Conservation (phyloP, 2,113 vertebrate genomes). For the Tachysurus vachellii region DNA sequence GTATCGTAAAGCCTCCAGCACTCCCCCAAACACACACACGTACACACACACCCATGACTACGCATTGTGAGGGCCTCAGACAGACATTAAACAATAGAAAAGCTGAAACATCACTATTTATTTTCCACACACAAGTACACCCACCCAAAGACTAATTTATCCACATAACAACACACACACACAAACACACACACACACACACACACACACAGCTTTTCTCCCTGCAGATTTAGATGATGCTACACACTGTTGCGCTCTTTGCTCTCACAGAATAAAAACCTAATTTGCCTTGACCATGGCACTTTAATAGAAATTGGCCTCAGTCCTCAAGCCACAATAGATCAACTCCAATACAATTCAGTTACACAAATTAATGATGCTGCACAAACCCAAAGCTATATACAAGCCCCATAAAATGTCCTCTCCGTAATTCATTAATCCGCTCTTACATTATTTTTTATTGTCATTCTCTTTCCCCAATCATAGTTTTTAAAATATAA, state of each 20-base stretch:
- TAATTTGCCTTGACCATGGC: conserved; percentile 38
- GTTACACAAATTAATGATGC: conserved; percentile 21
- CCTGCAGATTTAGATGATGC: conserved; percentile 26
- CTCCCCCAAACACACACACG: conserved; percentile 32
- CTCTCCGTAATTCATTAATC: conserved; percentile 22
- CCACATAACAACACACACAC: conserved; percentile 22
- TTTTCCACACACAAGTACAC: conserved; percentile 24
- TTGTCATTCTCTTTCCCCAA: background rate
- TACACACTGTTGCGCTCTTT: conserved; percentile 25
- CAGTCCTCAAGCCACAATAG: conserved; percentile 13
- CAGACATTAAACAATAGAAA: conserved; percentile 34
- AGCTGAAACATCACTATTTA: conserved; percentile 48
- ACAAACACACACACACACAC: conserved; percentile 27
- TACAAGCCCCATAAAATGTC: background rate
- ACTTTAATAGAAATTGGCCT: conserved; percentile 31
- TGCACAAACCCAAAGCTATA: conserved; percentile 25
- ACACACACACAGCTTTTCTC: conserved; percentile 17
- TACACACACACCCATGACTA: conserved; percentile 15
- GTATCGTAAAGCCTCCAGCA: conserved; percentile 60
- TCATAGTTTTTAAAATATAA: background rate
- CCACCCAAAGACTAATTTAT: conserved; percentile 17
- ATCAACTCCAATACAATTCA: conserved; percentile 32
- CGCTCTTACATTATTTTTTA: background rate
- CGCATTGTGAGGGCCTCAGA: conserved; percentile 21
- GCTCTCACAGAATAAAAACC: conserved; percentile 17